Evolutionary conservation across 2,888 invertebrate genomes (phyloP), one percentile per base, ranked within the genome.

Genomic region (Diaprepes abbreviatus): DNA sequence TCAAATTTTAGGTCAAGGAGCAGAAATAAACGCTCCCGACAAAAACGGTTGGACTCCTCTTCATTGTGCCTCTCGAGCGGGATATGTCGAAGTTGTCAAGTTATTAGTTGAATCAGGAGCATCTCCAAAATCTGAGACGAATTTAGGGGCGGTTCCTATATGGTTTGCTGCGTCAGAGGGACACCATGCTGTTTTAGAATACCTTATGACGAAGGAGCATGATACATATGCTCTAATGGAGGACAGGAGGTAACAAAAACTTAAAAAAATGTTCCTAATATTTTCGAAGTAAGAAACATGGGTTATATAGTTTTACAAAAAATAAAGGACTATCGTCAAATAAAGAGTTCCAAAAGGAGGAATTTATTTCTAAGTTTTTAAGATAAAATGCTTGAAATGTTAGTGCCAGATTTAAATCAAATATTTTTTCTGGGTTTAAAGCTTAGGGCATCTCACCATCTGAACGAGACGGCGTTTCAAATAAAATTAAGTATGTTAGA

Each of bases 111-210:
- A 98, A 85, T 95, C 96, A 72, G 98, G 98, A 35, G 98, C 97
- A 2, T 96, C 96, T 0, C 96, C 98, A 0, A 95, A 95, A 84
- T 92, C 92, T 71, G 96, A 96, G 86, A 97, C 98, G 0, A 97
- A 96, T 85, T 92, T 97, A 74, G 98, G 97, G 55, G 96, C 97
- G 81, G 95, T 96, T 9, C 96, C 99, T 1, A 94, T 99, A 76
- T 98, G 97, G 93, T 98, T 97, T 81, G 98, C 99, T 10, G 98
- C 98, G 21, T 95, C 97, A 12, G 96, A 97, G 85, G 97, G 96
- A 70, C 98, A 99, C 85, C 94, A 96, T 78, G 95, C 96, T 78
- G 98, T 98, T 9, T 87, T 99, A 63, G 94, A 96, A 81, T 99
- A 97, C 84, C 88, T 99, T 69, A 91, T 99, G 88, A 95, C 95